Evolutionary conservation across 1,140 invertebrate genomes (phyloP), one percentile per base, ranked within the genome.

Genomic region (Lethrus apterus): DNA sequence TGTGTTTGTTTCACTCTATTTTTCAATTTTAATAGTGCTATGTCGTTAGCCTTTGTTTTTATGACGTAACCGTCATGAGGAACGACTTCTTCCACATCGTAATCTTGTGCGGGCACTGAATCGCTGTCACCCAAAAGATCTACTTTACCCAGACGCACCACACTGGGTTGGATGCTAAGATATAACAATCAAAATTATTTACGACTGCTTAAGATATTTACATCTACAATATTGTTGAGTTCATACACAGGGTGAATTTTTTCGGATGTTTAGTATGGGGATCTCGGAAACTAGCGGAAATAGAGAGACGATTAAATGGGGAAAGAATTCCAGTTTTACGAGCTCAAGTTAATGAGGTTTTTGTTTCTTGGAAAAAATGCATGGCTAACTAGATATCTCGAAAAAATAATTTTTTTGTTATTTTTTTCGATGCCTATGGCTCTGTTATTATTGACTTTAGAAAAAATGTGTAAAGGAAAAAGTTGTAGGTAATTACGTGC

Each of bases 11-110:
- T 42, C 0, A 66, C 51, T n/a, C 46, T 43, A 29, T 38, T 46
- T 7, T 54, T 45, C 21, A 69, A 38, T 42, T 56, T 53, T 2
- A 71, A 24, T 4, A 70, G 40, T 10, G 60, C 66, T 13, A 71
- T 61, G 47, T 71, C 69, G 47, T 66, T 52, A 26, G 64, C 64
- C 18, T 43, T 48, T 0, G 13, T 26, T 4, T 55, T 48, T 29
- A 24, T 35, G 14, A 51, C 8, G 11, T 19, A 36, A 1, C 23
- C 8, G 2, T 10, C 10, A 21, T 36, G 34, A 5, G 15, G n/a
- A 13, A 19, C n/a, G 4, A 8, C 13, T 36, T 36, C 34, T 2
- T 2, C 23, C 9, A 36, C 8, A 3, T 17, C 10, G 13, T 20
- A 5, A n/a, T 36, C 34, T 19, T 36, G 34, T 3, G 34, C 32